phyloP scores from a whole-genome alignment of 2,888 invertebrate species.

The Trissoscelio sp. region DNA sequence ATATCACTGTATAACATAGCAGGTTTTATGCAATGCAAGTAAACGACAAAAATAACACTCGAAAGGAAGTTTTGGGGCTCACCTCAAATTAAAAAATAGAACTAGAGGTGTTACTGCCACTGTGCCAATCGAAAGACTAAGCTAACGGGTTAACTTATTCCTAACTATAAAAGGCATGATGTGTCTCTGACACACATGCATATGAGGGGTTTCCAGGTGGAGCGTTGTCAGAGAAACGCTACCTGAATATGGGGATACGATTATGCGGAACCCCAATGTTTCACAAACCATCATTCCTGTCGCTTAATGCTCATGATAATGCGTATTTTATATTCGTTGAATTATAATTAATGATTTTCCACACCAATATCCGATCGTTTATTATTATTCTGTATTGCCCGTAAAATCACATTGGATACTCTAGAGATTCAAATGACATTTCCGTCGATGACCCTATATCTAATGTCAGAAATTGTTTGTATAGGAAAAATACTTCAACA shows the following conservation, averaged over 20 bases:
- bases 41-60: background rate
- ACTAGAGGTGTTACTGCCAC: slow-evolving; percentile 80
- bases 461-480: too few relatives aligned
- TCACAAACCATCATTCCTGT: slow-evolving; percentile 69
- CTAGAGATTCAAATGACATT: slow-evolving; percentile 60
- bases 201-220: slow-evolving; percentile 79
- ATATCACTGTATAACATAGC: background rate
- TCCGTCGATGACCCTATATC: slow-evolving; percentile 58
- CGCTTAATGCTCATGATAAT: slow-evolving; percentile 80
- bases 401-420: slow-evolving; percentile 72
- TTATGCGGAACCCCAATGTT: slow-evolving; percentile 69
- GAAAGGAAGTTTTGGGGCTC: slow-evolving; percentile 23
- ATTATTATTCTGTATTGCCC: slow-evolving; percentile 46
- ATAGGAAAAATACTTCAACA: too few relatives aligned
- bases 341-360: slow-evolving; percentile 79
- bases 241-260: slow-evolving; percentile 74
- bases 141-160: slow-evolving; percentile 83
- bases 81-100: slow-evolving; percentile 40
- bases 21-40: background rate
- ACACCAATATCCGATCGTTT: slow-evolving; percentile 59
- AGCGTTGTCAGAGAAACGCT: slow-evolving; percentile 73
- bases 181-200: slow-evolving; percentile 68
- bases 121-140: slow-evolving; percentile 82
- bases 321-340: slow-evolving; percentile 77
- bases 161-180: slow-evolving; percentile 80